phyloP scores from a whole-genome alignment of 1,140 invertebrate genomes.

The Cydia amplana region DNA sequence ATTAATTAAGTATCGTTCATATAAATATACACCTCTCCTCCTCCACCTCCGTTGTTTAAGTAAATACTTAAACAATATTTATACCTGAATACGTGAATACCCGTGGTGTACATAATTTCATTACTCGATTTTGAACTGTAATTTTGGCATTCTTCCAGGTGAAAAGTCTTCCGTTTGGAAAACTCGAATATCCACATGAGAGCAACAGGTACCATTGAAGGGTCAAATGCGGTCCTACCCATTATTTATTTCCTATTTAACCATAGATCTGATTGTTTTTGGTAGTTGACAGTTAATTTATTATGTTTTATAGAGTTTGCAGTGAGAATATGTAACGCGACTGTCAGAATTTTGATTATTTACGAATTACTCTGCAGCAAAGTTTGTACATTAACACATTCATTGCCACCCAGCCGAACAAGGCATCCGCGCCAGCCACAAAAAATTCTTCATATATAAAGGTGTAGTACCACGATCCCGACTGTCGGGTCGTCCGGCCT shows the following conservation, averaged over 20 bases:
- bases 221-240: conserved; percentile 39
- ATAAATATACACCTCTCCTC: no score
- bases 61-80: no score
- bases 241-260: conserved; percentile 58
- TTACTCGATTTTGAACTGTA: background rate
- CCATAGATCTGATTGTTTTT: conserved; percentile 64
- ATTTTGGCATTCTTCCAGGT: conserved; percentile 51
- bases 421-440: no score
- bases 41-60: no score
- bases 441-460: no score
- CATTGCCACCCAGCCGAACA: no score
- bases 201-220: conserved; percentile 43
- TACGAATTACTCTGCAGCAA: conserved; percentile 8
- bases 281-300: conserved; percentile 55
- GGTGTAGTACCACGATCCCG: no score
- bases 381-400: background rate
- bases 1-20: no score
- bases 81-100: background rate
- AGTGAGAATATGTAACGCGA: background rate
- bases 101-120: background rate
- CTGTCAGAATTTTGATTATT: background rate
- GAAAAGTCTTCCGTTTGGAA: conserved; percentile 73
- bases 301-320: conserved; percentile 22
- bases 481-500: no score
- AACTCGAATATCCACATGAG: conserved; percentile 77